Base-by-base conservation (phyloP, 1,140 invertebrate species). In the Lamellibrachia luymesi region DNA sequence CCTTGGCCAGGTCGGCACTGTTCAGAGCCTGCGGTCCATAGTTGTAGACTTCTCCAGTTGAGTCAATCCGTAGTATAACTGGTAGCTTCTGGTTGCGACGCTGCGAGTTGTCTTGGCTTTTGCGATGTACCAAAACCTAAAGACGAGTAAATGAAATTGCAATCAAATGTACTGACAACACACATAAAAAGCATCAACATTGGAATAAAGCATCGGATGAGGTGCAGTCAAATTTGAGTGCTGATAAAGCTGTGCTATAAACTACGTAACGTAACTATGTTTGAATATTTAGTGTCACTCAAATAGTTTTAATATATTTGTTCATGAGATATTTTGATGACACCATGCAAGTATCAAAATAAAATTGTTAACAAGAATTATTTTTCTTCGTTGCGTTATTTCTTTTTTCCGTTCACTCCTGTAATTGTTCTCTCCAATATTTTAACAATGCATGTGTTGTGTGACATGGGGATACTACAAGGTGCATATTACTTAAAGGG, bases 11-110 rank as follows among this genome's bases (percentile, higher is more conserved):
- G 90, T 96, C 95, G 49, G 95, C 95, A 50, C 95, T 95, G 94
- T 96, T 96, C 25, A 96, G 94, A 25, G 94, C 90, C 94, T 96
- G 95, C 22, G 94, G 95, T 93, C 96, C 96, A 93, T 96, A 96
- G 93, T 96, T 96, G 93, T 96, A 95, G 56, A 95, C 95, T 2
- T 94, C 93, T 13, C 91, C 91, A 91, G 7, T 91, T 22, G 8
- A 13, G 27, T 50, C 51, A 91, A 49, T 91, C 4, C 91, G 91
- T n/a, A 50, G 91, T 91, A 50, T 91, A 10, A 80, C 2, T 22
- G 64, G 64, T 89, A 50, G 92, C 93, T 80, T 90, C 51, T 27
- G 94, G 93, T 51, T 64, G 49, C 38, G 52, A 25, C 22, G 91
- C n/a, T n/a, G 91, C 13, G 7, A 13, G 64, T 90, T 80, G 51